These are phyloP conservation scores for Triplophysa rosa DNA, from an alignment of 2,113 vertebrate species.

Conservation along the genomic window DNA sequence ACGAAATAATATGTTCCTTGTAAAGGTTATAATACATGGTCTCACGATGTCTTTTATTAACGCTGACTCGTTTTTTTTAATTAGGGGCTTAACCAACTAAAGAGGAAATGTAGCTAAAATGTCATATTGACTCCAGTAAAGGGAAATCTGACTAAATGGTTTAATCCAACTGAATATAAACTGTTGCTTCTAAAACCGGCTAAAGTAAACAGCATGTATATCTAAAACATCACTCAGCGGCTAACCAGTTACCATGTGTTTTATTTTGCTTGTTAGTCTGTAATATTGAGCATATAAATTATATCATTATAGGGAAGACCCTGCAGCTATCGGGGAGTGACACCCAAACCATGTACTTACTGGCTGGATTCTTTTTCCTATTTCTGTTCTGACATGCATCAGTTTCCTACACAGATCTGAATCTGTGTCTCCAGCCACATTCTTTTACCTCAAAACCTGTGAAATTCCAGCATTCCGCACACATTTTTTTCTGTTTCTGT, in stretches of 20 bases:
- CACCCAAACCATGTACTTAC: constrained; percentile 54
- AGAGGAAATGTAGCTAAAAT: no score
- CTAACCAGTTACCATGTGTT: constrained; percentile 54
- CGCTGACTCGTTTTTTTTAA: no score
- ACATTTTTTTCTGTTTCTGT: constrained; percentile 29
- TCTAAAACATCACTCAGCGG: constrained; percentile 58
- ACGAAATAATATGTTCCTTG: background rate
- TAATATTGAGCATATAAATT: constrained; percentile 58
- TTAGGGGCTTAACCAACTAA: no score
- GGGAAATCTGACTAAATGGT: no score
- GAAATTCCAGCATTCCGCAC: constrained; percentile 70
- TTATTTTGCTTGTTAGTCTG: constrained; percentile 47
- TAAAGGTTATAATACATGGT: background rate
- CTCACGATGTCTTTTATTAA: no score
- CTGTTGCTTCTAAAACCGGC: constrained; percentile 24
- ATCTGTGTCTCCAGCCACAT: constrained; percentile 65
- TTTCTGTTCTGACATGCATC: constrained; percentile 74
- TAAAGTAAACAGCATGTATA: constrained; percentile 42
- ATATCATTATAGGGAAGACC: constrained; percentile 60
- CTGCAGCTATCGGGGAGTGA: constrained; percentile 58
- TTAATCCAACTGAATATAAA: constrained; percentile 11
- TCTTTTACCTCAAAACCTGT: constrained; percentile 54
- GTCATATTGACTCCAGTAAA: no score
- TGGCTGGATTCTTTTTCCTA: constrained; percentile 55
- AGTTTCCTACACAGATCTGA: constrained; percentile 61